Conservation (phyloP, 2,888 invertebrate species). For the Leucophenga maculata region DNA sequence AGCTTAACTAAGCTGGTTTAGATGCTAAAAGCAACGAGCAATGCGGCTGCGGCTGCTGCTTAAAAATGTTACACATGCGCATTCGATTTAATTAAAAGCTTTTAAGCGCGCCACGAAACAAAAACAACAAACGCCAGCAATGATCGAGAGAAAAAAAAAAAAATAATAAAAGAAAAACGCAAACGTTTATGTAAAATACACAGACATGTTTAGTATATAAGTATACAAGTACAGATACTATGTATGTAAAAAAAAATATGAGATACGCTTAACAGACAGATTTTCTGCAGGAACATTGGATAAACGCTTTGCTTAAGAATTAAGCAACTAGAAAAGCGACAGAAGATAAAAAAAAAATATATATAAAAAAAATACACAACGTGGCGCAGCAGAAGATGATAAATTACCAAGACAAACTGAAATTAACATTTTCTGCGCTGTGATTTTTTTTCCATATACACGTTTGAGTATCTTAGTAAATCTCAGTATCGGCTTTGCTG, state of each 20-base stretch:
- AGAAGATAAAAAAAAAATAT: constrained; percentile 12
- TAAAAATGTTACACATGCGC: constrained; percentile 67
- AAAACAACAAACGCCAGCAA: too few species aligned
- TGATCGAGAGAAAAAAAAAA: too few species aligned
- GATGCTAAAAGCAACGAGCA: not conserved
- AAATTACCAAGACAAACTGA: constrained; percentile 63
- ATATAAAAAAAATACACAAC: constrained; percentile 22
- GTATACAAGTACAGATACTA: too few species aligned
- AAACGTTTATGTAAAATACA: not conserved
- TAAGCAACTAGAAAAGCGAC: constrained; percentile 4
- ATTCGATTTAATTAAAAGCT: constrained; percentile 67
- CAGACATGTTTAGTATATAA: too few species aligned
- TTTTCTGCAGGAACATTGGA: too few species aligned
- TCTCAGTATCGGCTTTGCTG: not conserved
- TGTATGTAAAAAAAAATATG: not conserved
- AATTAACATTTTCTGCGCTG: constrained; percentile 56
- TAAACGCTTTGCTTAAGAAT: not conserved
- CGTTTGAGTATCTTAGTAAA: constrained; percentile 12
- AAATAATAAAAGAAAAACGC: not conserved
- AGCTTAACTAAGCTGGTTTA: constrained; percentile 14
- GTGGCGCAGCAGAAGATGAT: constrained; percentile 50
- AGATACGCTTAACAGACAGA: not conserved
- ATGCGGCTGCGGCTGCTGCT: constrained; percentile 36
- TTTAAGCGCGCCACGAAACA: constrained; percentile 50
- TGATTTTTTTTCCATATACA: too few species aligned